Evolutionary conservation across 2,113 vertebrate genomes (phyloP).

Genomic region (Oncorhynchus keta): DNA sequence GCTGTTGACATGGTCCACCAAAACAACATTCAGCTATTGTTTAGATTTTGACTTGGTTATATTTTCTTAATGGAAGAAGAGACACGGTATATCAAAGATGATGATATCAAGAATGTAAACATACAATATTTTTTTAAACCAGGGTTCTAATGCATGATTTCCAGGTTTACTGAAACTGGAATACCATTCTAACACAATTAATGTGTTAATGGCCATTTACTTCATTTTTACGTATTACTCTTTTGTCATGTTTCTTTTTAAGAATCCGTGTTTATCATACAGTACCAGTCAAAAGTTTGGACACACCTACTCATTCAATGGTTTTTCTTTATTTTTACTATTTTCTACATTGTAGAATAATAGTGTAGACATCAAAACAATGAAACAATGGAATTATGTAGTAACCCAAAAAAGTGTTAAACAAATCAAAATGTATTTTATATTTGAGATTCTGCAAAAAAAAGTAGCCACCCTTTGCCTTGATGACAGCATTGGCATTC

Average conservation of each 20-base stretch:
- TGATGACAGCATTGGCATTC: no score
- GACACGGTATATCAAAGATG: constrained; percentile 27
- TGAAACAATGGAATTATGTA: no score
- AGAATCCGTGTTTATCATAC: constrained; percentile 23
- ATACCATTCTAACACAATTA: constrained; percentile 22
- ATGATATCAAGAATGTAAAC: constrained; percentile 63
- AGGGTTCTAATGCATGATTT: constrained; percentile 49
- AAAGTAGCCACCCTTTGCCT: no score
- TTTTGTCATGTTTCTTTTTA: constrained; percentile 42
- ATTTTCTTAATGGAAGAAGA: constrained; percentile 71
- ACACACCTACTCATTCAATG: no score
- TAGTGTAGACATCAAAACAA: no score
- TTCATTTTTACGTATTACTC: neutral
- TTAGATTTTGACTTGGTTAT: constrained; percentile 61
- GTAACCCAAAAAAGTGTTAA: no score
- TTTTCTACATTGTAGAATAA: no score
- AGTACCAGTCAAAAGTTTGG: no score
- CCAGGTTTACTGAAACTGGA: constrained; percentile 40
- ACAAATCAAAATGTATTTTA: no score
- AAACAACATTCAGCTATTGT: constrained; percentile 47
- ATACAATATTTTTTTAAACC: constrained; percentile 51
- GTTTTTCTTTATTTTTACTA: no score
- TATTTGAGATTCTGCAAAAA: no score
- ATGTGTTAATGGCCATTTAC: constrained; percentile 28
- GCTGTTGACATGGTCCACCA: constrained; percentile 44